Base-by-base conservation (phyloP, 2,888 invertebrate species). In the Agapostemon virescens region DNA sequence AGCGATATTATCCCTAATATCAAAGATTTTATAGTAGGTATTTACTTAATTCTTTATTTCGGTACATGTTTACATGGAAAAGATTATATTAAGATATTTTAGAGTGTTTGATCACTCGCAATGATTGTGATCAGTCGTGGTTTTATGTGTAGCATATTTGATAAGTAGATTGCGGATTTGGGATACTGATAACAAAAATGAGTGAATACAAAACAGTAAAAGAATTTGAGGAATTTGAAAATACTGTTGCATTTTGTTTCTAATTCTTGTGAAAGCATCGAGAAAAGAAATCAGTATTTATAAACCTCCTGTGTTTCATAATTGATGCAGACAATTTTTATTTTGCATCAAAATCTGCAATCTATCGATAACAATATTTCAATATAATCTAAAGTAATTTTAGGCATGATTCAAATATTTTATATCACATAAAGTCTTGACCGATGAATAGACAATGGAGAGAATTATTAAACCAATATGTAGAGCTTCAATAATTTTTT, bases 1-100 rank as follows among this genome's bases (percentile, higher is more conserved):
- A 40, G 13, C 7, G 33, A 33, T 45, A 64, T 69, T 74, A 74
- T 69, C 69, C 42, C 5, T n/a, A 49, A 64, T 52, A 45, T 36
- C 33, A 45, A 79, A 73, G 69, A 77, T 38, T 52, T 61, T 30
- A 9, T 67, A 33, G 0, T 7, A 15, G 20, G 40, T 45, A 5
- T 0, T 42, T 11, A 15, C 20, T 71, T 11, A 23, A 38, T 74
- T 36, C 17, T 45, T 49, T 23, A 33, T 1, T 49, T 13, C 15
- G 42, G 26, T 11, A 15, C 23, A 6, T 40, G 9, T 40, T 17
- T 67, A 7, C 30, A 30, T 9, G 20, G 11, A 45, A 45, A 30
- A 0, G 13, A 63, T n/a, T 64, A 38, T n/a, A 6, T 64, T 4
- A 13, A 15, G 4, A 63, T 20, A 63, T n/a, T 30, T 7, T 42